Conservation (phyloP, 1,140 invertebrate genomes). For the Macrobrachium rosenbergii region DNA sequence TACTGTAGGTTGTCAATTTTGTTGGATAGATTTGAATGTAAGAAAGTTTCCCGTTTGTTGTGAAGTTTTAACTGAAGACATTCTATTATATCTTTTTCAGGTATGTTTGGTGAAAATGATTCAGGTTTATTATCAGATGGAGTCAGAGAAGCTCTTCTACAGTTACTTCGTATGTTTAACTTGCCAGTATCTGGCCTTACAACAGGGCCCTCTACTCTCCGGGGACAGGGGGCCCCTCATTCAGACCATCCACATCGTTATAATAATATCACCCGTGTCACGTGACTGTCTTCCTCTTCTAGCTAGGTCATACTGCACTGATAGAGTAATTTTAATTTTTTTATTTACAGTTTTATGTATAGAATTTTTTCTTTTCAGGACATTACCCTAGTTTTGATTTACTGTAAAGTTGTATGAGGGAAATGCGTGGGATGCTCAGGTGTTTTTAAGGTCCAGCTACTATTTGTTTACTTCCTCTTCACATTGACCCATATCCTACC, state of each 20-base stretch:
- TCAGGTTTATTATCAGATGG: slow-evolving; percentile 46
- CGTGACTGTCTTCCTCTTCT: slow-evolving; percentile 47
- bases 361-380: slow-evolving; percentile 13
- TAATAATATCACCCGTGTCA: slow-evolving; percentile 55
- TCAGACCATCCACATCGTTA: slow-evolving; percentile 47
- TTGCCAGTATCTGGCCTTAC: slow-evolving; percentile 44
- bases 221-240: slow-evolving; percentile 31
- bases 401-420: slow-evolving; percentile 2
- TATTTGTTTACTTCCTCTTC: slow-evolving; percentile 37
- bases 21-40: too few species aligned
- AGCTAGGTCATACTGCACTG: slow-evolving; percentile 33
- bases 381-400: slow-evolving; percentile 16
- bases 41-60: too few species aligned
- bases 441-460: slow-evolving; percentile 35
- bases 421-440: slow-evolving; percentile 46
- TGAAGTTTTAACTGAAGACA: background rate
- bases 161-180: slow-evolving; percentile 46
- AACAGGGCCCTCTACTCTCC: slow-evolving; percentile 18
- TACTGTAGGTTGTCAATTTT: too few species aligned
- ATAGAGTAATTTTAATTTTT: slow-evolving; percentile 9
- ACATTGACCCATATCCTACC: too few species aligned
- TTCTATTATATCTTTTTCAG: slow-evolving; percentile 20
- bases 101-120: slow-evolving; percentile 50
- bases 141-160: slow-evolving; percentile 49
- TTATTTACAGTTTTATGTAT: slow-evolving; percentile 26